These are phyloP conservation scores for Chaenocephalus aceratus DNA, from an alignment of 2,113 vertebrate genomes.

Conservation along the genomic window DNA sequence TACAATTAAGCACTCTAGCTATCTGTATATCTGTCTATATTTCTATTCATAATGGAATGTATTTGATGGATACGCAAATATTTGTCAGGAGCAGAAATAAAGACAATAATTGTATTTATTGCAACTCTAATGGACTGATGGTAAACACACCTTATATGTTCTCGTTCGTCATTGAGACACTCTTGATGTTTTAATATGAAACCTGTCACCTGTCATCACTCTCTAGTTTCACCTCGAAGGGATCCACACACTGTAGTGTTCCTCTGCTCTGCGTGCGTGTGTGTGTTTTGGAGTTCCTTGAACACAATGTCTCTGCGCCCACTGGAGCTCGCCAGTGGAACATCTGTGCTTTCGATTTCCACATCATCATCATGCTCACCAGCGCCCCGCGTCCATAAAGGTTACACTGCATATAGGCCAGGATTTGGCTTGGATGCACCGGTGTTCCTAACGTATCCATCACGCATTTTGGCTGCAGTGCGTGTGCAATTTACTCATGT, in stretches of 20 bases:
- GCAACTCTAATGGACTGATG: neutral
- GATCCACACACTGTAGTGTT: slow-evolving; percentile 10
- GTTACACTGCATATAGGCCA: slow-evolving; percentile 36
- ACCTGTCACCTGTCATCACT: slow-evolving; percentile 36
- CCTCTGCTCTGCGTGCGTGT: neutral
- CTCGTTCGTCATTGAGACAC: neutral
- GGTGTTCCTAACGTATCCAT: slow-evolving; percentile 49
- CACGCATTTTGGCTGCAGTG: slow-evolving; percentile 20
- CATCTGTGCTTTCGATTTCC: slow-evolving; percentile 68
- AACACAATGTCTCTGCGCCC: slow-evolving; percentile 13
- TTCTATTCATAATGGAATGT: neutral
- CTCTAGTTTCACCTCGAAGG: slow-evolving; percentile 1
- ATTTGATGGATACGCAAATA: neutral
- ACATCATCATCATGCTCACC: slow-evolving; percentile 51
- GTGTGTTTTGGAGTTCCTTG: neutral
- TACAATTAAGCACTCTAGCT: neutral
- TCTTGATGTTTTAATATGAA: slow-evolving; percentile 34
- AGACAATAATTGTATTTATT: slow-evolving; percentile 1
- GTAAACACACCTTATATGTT: neutral
- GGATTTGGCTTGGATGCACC: slow-evolving; percentile 49
- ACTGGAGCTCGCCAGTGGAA: slow-evolving; percentile 41
- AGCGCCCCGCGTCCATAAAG: slow-evolving; percentile 35
- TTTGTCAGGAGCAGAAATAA: neutral
- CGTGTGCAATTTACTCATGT: slow-evolving; percentile 45
- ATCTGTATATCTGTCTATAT: neutral